phyloP scores from a whole-genome alignment of 2,113 vertebrate species.

The Mandrillus leucophaeus region DNA sequence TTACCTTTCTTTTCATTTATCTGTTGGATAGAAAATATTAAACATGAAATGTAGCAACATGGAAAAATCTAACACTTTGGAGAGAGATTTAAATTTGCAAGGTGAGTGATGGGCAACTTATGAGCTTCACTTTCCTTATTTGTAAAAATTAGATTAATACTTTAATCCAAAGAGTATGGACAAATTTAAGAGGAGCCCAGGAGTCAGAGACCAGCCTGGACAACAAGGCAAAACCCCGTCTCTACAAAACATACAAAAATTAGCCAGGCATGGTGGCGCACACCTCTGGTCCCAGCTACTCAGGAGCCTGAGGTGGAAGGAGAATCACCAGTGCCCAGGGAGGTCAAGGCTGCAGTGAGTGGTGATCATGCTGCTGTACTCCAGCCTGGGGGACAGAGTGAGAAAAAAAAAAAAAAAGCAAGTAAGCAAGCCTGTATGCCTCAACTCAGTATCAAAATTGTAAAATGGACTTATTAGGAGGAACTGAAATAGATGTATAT shows the following conservation, averaged over 20 bases:
- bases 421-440: not conserved
- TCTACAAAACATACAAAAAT: too few species aligned
- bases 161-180: not conserved
- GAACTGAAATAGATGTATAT: conserved; percentile 21
- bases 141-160: conserved; percentile 20
- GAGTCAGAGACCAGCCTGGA: too few species aligned
- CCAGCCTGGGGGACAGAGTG: too few species aligned
- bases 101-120: not conserved
- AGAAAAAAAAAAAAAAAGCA: too few species aligned
- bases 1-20: not conserved
- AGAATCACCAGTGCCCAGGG: too few species aligned
- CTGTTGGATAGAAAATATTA: not conserved
- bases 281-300: too few species aligned
- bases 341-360: too few species aligned
- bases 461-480: not conserved
- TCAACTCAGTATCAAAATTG: not conserved
- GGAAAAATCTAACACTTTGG: not conserved
- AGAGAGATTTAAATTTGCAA: not conserved
- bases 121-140: not conserved
- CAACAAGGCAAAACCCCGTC: too few species aligned
- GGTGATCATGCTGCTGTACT: too few species aligned
- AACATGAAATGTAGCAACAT: not conserved
- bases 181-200: not conserved
- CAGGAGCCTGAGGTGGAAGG: too few species aligned
- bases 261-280: too few species aligned